Conservation (phyloP, 1,140 invertebrate species). For the Dryas iulia region DNA sequence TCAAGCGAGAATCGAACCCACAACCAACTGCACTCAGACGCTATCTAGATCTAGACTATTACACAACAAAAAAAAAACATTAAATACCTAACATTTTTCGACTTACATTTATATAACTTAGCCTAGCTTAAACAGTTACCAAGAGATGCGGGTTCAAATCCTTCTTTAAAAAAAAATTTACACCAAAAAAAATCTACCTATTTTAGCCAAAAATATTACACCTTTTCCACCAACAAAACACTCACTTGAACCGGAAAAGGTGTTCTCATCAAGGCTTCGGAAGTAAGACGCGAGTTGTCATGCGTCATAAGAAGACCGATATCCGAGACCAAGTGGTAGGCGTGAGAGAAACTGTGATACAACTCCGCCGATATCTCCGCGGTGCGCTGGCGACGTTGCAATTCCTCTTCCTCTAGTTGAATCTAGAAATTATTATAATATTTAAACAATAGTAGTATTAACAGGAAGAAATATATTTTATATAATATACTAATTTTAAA, state of each 20-base stretch:
- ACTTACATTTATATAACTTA: too few species aligned
- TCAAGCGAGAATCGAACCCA: too few species aligned
- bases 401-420: constrained; percentile 37
- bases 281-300: constrained; percentile 40
- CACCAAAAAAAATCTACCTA: constrained; percentile 17
- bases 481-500: too few species aligned
- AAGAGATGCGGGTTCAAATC: too few species aligned
- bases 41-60: neutral
- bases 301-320: constrained; percentile 44
- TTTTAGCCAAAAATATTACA: too few species aligned
- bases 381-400: constrained; percentile 82
- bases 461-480: too few species aligned
- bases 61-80: neutral
- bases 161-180: neutral
- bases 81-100: too few species aligned
- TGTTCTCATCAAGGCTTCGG: constrained; percentile 41
- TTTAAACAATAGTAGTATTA: too few species aligned
- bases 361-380: constrained; percentile 88
- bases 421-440: constrained; percentile 9
- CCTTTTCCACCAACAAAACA: too few species aligned
- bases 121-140: too few species aligned
- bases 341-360: constrained; percentile 92
- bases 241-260: constrained; percentile 47
- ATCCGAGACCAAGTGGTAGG: constrained; percentile 93
- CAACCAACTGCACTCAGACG: too few species aligned